These are phyloP conservation scores for Ptyas mucosa DNA, from an alignment of 2,113 vertebrate species.

Conservation along the genomic window DNA sequence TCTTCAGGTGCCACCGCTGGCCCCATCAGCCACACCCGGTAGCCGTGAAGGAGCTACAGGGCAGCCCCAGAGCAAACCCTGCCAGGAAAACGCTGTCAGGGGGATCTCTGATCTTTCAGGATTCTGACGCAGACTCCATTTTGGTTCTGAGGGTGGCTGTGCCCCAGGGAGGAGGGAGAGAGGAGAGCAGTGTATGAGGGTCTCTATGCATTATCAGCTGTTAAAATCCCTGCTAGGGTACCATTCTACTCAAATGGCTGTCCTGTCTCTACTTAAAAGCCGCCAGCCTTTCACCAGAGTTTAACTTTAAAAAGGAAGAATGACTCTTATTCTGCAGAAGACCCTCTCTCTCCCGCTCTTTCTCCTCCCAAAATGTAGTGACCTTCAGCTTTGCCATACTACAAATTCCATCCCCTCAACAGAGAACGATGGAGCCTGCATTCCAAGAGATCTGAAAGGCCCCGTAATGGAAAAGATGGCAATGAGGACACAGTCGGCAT, in stretches of 20 bases:
- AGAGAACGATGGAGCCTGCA: background rate
- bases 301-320: background rate
- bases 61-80: slow-evolving; percentile 36
- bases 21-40: slow-evolving; percentile 64
- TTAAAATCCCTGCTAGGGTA: background rate
- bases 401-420: background rate
- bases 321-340: background rate
- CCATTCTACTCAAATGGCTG: no score
- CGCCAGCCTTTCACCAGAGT: background rate
- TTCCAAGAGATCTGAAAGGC: background rate
- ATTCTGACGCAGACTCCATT: slow-evolving; percentile 2
- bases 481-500: background rate
- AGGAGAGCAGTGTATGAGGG: background rate
- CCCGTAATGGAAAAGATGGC: background rate
- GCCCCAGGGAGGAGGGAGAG: background rate
- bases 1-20: slow-evolving; percentile 36
- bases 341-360: background rate
- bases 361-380: background rate
- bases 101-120: slow-evolving; percentile 54
- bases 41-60: slow-evolving; percentile 58
- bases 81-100: slow-evolving; percentile 53
- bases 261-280: no score
- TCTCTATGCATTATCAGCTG: background rate
- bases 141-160: background rate
- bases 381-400: background rate